Evolutionary conservation across 2,888 invertebrate genomes (phyloP), one percentile per base, ranked within the genome.

Genomic region (Watsonalla cultraria): DNA sequence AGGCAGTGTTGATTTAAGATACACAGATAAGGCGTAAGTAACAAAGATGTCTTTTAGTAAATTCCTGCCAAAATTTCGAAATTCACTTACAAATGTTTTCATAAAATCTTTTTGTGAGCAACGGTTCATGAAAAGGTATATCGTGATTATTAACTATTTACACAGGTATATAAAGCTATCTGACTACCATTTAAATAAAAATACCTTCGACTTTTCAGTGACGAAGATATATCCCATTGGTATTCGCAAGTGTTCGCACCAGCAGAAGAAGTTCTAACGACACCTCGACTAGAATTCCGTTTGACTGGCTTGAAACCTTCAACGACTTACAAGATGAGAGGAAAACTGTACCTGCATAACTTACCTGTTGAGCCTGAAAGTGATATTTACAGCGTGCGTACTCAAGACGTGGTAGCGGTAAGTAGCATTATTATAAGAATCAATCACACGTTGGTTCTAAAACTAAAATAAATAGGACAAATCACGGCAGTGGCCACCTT

Each of bases 161-260:
- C n/a, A n/a, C n/a, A n/a, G n/a, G n/a, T n/a, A n/a, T n/a, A n/a
- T n/a, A n/a, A n/a, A n/a, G n/a, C n/a, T n/a, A n/a, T n/a, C n/a
- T n/a, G n/a, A n/a, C n/a, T n/a, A n/a, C n/a, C n/a, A n/a, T n/a
- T n/a, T n/a, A n/a, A n/a, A n/a, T n/a, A n/a, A n/a, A n/a, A n/a
- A n/a, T n/a, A n/a, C n/a, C n/a, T n/a, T n/a, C n/a, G 7, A 51
- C 52, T 64, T 74, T 73, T 7, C 64, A 93, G 94, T 13, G 93
- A 93, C 62, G 92, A 92, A 57, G 95, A 96, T 65, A 91, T 94
- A 11, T 91, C 93, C 0, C 92, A 92, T 6, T 97, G 97, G 97
- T 93, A 94, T 65, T 93, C 95, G 0, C 96, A 97, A 91, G 94
- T 96, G 14, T 96, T 97, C 71, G 96, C 97, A 0, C 96, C 97